Percentiles rank a stretch among this genome's conserved stretches.
These are phyloP conservation scores for Pemphigus obesinymphae DNA, from an alignment of 1,140 invertebrate species.

Conservation along the genomic window DNA sequence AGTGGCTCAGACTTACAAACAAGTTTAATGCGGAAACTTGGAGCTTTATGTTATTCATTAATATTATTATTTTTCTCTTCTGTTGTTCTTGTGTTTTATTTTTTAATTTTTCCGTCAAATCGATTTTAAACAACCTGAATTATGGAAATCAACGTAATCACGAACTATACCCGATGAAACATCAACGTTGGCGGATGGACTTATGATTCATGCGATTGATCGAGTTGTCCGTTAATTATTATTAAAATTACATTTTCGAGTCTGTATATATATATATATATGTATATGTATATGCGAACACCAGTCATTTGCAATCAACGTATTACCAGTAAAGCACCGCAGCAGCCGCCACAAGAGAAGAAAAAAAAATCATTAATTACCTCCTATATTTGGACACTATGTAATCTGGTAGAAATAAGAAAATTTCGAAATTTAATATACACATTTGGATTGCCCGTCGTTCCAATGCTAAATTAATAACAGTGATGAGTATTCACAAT, in stretches of 20 bases:
- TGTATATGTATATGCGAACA: too few species aligned
- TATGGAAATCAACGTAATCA: conserved; percentile 35
- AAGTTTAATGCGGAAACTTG: conserved; percentile 27
- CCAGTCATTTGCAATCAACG: conserved; percentile 9
- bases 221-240: conserved; percentile 29
- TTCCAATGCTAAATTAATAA: too few species aligned
- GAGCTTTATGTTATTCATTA: conserved; percentile 21
- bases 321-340: not conserved
- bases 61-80: conserved; percentile 1
- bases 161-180: conserved; percentile 2
- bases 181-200: not conserved
- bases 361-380: too few species aligned
- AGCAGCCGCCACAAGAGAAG: too few species aligned
- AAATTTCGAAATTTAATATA: too few species aligned
- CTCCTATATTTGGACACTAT: too few species aligned
- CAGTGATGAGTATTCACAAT: too few species aligned
- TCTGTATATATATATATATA: not conserved
- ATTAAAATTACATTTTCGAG: conserved; percentile 23
- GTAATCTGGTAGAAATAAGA: too few species aligned
- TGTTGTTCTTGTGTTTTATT: not conserved
- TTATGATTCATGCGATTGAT: conserved; percentile 30
- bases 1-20: conserved; percentile 25
- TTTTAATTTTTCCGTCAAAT: conserved; percentile 16
- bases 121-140: conserved; percentile 28
- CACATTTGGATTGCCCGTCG: too few species aligned